Evolutionary conservation across 2,888 invertebrate genomes (phyloP), one percentile per base, ranked within the genome.

Genomic region (Nomada ruficornis): DNA sequence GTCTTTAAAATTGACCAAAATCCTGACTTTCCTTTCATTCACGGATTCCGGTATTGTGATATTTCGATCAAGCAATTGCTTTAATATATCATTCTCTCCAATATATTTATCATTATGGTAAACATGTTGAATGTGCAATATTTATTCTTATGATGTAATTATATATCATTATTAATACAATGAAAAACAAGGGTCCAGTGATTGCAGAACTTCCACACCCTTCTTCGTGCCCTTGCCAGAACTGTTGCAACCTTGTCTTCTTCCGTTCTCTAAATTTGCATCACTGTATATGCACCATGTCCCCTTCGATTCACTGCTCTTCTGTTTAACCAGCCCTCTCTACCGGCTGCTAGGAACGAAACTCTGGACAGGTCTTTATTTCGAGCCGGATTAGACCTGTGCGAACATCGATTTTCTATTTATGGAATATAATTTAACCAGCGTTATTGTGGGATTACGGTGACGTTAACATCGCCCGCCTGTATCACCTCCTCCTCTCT

Each of bases 391-490:
- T 86, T 72, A 72, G 77, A 84, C 65, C 50, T 52, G 55, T 71
- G 70, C 70, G 44, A 59, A 29, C 84, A 86, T 86, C 76, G 86
- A 86, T 86, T 84, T 86, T 77, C 86, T 86, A 86, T 84, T 86
- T 86, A 82, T 77, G 76, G 81, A 42, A 57, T 68, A 75, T 77
- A 86, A 86, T 86, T 86, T 84, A 79, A 86, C 62, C 68, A 72
- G 63, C 72, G 74, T 85, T 83, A 77, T 80, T 70, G 60, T 63
- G 55, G 65, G 59, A 83, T 86, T 63, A 67, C 57, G 63, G 54
- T 15, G 69, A 76, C 79, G 72, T 79, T 73, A 79, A 67, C 74
- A 65, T 67, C 69, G 72, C 78, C 68, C 60, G 10, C 54, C 68
- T 11, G 29, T 9, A 3, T 57, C 57, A 20, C 47, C 15, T 2